Evolutionary conservation across 2,113 vertebrate species (phyloP), one percentile per base, ranked within the genome.

Genomic region (Corvus moneduloides): DNA sequence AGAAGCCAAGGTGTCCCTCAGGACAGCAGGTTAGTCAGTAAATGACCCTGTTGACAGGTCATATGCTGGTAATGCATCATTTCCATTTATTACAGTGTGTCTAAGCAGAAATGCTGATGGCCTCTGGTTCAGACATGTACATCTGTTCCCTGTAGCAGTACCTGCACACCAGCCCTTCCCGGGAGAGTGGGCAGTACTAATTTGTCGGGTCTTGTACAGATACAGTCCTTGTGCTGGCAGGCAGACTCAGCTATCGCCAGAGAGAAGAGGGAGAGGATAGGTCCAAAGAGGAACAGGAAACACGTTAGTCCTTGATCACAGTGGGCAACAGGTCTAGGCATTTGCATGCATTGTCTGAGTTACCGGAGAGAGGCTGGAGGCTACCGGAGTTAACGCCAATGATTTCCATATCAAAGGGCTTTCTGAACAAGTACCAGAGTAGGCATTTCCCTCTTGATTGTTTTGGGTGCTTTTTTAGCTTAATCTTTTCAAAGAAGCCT

Each of bases 331-430:
- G 39, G 63, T 93, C 71, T 51, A 23, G 64, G 58, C n/a, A n/a
- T 90, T 89, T 64, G n/a, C 48, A 51, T 5, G 15, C 5, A 8
- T 78, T 84, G 62, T 77, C 67, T 35, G 52, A 89, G 69, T 28
- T 83, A 87, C 37, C 3, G 6, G 41, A 46, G 41, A 82, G 32
- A 93, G 6, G 23, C 51, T 77, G 32, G 24, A 93, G 83, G 80
- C 55, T 94, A 28, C 22, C 52, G 44, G 85, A 93, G 69, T 69
- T 73, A 86, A 43, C 1, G 1, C 59, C 51, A 75, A 55, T 37
- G 55, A 93, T 95, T 96, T 91, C 68, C 91, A 89, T 86, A 94
- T 94, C 94, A 96, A 95, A 97, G 67, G 26, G 13, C 16, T 90
- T 78, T 84, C 63, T 61, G 63, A 94, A 33, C 59, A 85, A 92